Evolutionary conservation across 1,140 invertebrate genomes (phyloP).

Genomic region (Copidosoma floridanum): DNA sequence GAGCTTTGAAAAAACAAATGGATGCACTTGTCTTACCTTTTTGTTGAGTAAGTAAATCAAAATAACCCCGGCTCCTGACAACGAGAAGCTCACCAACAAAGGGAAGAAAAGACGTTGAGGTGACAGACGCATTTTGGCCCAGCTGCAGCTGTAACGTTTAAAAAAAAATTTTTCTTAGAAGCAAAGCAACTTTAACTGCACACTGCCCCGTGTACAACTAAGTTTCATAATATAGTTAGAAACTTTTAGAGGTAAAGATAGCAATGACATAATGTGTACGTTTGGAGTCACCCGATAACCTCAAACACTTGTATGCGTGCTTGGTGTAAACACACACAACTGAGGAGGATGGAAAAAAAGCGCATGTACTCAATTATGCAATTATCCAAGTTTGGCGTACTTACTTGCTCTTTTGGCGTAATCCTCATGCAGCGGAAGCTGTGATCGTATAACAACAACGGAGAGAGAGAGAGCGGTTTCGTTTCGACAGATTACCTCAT

Average conservation of each 20-base stretch:
- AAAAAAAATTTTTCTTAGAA: neutral
- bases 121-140: slow-evolving; percentile 36
- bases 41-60: slow-evolving; percentile 51
- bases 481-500: too few relatives aligned
- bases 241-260: slow-evolving; percentile 10
- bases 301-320: too few relatives aligned
- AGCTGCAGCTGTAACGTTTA: slow-evolving; percentile 23
- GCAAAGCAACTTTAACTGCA: neutral
- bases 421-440: too few relatives aligned
- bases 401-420: too few relatives aligned
- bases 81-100: slow-evolving; percentile 47
- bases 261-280: slow-evolving; percentile 23
- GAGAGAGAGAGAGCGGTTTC: too few relatives aligned
- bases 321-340: too few relatives aligned
- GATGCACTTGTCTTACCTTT: slow-evolving; percentile 43
- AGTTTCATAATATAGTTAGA: neutral
- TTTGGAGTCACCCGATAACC: slow-evolving; percentile 26
- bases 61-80: slow-evolving; percentile 50
- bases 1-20: too few relatives aligned
- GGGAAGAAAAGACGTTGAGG: slow-evolving; percentile 34
- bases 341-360: too few relatives aligned
- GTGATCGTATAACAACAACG: too few relatives aligned
- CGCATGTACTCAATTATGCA: too few relatives aligned
- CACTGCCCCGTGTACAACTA: neutral
- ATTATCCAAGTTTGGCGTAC: too few relatives aligned